Base-by-base conservation (phyloP, 2,113 vertebrate genomes). In the Archilochus colubris region DNA sequence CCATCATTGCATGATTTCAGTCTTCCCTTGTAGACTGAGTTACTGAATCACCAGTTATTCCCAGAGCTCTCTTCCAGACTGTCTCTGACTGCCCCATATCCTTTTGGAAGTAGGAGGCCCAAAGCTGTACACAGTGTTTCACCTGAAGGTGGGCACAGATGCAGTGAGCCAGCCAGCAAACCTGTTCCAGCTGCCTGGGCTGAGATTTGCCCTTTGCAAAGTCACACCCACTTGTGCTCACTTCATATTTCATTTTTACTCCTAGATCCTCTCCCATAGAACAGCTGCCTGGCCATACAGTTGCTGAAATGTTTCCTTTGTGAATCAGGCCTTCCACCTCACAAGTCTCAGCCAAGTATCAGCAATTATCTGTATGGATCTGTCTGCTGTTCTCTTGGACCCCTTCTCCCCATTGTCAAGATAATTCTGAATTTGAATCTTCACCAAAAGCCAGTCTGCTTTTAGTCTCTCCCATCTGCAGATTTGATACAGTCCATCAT, bases 361-460 rank as follows among this genome's bases (percentile, higher is more conserved):
- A 2, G 78, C 24, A 24, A 66, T 85, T 84, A 22, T 89, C 91
- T 57, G 11, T 38, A 40, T 28, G 46, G 50, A 64, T 82, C 67
- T 88, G 58, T 64, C 72, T 4, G 3, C 27, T 73, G 25, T 87
- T 89, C 43, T 67, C 44, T 78, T 81, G 40, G 50, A 79, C 40
- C 36, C 23, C 46, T 93, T 87, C 67, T 93, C 55, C 62, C 50
- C 10, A 9, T 62, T 36, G 55, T 88, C 82, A 88, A 80, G 54
- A 88, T 72, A 19, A n/a, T 72, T 93, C 51, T 63, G 54, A 88
- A 61, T 77, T 62, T 89, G 75, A 91, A 93, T 91, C 28, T 28
- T 88, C 40, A 82, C 46, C 92, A 93, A 76, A 91, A 96, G 36
- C 58, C 67, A 62, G 22, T 89, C 53, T 96, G 40, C 67, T 88